Evolutionary conservation across 1,140 invertebrate genomes (phyloP), one percentile per base, ranked within the genome.

Genomic region (Diorhabda carinulata): DNA sequence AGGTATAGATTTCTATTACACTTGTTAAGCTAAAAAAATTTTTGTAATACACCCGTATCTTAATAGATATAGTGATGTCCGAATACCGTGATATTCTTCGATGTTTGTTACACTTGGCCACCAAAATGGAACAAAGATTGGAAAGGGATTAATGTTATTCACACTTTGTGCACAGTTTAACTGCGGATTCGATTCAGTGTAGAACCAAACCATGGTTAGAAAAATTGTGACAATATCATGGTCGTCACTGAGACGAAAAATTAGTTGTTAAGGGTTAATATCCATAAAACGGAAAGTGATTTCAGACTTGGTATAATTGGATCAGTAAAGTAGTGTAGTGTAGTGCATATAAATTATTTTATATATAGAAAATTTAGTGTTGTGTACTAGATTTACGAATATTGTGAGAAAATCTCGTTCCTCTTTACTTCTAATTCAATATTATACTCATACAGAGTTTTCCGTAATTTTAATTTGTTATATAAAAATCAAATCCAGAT

Each of bases 61-160:
- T 52, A 52, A 52, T n/a, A 52, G 3, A 3, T n/a, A 52, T 52
- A 6, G 47, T 52, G n/a, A 6, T n/a, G 47, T 52, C 47, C 47
- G n/a, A 52, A 6, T 52, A n/a, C 47, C 47, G 4, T 52, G 47
- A 6, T 52, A 71, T 62, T 70, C 57, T 67, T 47, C 58, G 61
- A 71, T 75, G 71, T 76, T 73, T 71, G 76, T 77, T 74, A 78
- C 77, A 78, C 77, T 75, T 78, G 77, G 72, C 65, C 65, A 69
- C 66, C 61, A 78, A 77, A 72, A 77, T 71, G 77, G 76, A 78
- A 78, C 77, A 71, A 73, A 68, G 72, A 76, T 72, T 76, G 70
- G 76, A 77, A 77, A 76, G 72, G 74, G 70, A 71, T 52, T 42
- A 74, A 70, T 43, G 67, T 45, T 68, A 45, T 70, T 47, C 42